phyloP scores from a whole-genome alignment of 1,140 invertebrate genomes.

The Subanguina moxae region DNA sequence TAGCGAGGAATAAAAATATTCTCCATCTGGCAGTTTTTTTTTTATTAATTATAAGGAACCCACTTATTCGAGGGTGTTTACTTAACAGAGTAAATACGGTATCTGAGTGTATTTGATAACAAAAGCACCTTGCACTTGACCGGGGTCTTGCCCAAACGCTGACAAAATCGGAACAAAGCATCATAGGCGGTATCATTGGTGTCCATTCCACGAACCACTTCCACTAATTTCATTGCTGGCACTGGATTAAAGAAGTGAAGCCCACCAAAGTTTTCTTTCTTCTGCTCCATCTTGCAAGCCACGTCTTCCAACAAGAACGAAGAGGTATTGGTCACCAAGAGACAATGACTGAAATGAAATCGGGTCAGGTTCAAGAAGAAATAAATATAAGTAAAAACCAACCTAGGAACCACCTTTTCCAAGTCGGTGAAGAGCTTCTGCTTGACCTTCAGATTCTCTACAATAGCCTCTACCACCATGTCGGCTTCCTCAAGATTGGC shows the following conservation, averaged over 20 bases:
- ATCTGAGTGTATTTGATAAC: not conserved
- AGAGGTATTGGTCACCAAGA: constrained; percentile 82
- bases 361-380: constrained; percentile 5
- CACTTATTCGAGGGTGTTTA: too few species aligned
- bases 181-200: constrained; percentile 74
- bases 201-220: constrained; percentile 62
- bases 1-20: too few species aligned
- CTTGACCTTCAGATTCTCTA: constrained; percentile 55
- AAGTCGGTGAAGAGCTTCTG: constrained; percentile 37
- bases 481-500: constrained; percentile 45
- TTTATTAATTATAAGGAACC: too few species aligned
- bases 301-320: constrained; percentile 80
- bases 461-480: constrained; percentile 51
- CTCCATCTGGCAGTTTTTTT: too few species aligned
- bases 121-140: constrained; percentile 61
- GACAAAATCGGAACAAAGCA: constrained; percentile 72
- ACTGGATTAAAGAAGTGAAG: constrained; percentile 90
- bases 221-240: constrained; percentile 81
- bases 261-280: constrained; percentile 70
- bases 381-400: not conserved
- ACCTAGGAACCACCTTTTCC: constrained; percentile 27
- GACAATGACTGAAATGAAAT: constrained; percentile 31
- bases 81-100: too few species aligned
- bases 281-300: constrained; percentile 64
- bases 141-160: constrained; percentile 65